phyloP scores from a whole-genome alignment of 1,140 invertebrate genomes.

The Dufourea novaeangliae region DNA sequence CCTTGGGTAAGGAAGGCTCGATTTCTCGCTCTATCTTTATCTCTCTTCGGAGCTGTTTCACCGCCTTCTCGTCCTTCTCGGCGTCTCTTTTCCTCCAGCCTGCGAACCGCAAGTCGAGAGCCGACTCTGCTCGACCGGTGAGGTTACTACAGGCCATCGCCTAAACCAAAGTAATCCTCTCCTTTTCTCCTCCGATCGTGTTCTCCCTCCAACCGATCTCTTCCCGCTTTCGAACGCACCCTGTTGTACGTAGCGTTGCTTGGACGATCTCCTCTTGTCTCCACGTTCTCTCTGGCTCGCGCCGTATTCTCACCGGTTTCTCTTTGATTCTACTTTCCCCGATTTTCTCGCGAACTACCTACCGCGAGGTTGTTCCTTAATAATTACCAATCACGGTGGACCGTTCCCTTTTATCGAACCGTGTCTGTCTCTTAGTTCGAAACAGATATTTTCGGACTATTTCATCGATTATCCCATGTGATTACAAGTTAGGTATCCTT shows the following conservation, averaged over 20 bases:
- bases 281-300: constrained; percentile 57
- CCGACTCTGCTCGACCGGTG: constrained; percentile 56
- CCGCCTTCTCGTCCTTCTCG: constrained; percentile 22
- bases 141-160: constrained; percentile 78
- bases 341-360: not conserved
- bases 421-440: not conserved
- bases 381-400: not conserved
- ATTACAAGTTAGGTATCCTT: constrained; percentile 50
- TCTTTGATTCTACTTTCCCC: too few relatives aligned
- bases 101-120: constrained; percentile 70
- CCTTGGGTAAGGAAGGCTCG: constrained; percentile 65
- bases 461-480: not conserved
- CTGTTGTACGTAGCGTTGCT: constrained; percentile 32
- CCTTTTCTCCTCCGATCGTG: constrained; percentile 61
- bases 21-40: constrained; percentile 51
- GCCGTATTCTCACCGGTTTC: not conserved
- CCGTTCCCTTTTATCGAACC: too few relatives aligned
- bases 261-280: constrained; percentile 9
- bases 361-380: not conserved
- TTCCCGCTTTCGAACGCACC: constrained; percentile 46
- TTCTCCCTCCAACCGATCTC: constrained; percentile 36
- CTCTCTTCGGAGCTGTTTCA: not conserved
- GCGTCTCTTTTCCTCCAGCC: constrained; percentile 50
- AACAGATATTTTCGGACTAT: not conserved
- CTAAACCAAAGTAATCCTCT: constrained; percentile 74